These are phyloP conservation scores for Stegophylla sp. DNA, from an alignment of 2,888 invertebrate species.

Conservation along the genomic window DNA sequence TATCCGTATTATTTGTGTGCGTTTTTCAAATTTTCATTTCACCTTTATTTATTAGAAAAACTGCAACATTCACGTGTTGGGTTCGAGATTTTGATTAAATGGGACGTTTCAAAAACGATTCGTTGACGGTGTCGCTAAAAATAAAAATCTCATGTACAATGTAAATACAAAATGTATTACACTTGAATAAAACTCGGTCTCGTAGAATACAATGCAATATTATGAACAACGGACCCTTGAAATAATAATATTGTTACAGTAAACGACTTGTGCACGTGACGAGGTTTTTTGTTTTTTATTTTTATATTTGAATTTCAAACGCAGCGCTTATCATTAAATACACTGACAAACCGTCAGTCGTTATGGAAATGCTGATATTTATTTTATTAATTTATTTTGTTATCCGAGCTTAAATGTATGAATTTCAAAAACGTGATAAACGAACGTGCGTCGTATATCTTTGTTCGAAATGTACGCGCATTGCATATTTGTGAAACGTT, in stretches of 20 bases:
- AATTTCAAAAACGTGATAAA: slow-evolving; percentile 12
- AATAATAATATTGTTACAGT: neutral
- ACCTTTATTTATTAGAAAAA: too few relatives aligned
- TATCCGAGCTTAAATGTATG: neutral
- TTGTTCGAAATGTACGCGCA: neutral
- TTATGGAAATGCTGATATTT: neutral
- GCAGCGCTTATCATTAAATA: slow-evolving; percentile 10
- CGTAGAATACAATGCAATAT: neutral
- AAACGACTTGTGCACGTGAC: neutral
- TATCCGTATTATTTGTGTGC: too few relatives aligned
- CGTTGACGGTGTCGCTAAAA: too few relatives aligned
- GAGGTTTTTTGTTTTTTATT: slow-evolving; percentile 25
- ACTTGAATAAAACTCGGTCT: neutral
- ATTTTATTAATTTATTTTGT: neutral
- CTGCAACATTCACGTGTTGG: too few relatives aligned
- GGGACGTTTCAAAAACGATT: too few relatives aligned
- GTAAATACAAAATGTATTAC: neutral
- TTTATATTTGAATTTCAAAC: slow-evolving; percentile 3
- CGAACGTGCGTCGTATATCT: neutral
- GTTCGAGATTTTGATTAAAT: too few relatives aligned
- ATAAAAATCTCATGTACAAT: neutral
- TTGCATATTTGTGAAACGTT: neutral
- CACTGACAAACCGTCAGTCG: neutral
- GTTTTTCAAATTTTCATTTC: too few relatives aligned
- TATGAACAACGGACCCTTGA: neutral